Conservation (phyloP, 2,797 vertebrate genomes). For the Cercopithecus petaurista region DNA sequence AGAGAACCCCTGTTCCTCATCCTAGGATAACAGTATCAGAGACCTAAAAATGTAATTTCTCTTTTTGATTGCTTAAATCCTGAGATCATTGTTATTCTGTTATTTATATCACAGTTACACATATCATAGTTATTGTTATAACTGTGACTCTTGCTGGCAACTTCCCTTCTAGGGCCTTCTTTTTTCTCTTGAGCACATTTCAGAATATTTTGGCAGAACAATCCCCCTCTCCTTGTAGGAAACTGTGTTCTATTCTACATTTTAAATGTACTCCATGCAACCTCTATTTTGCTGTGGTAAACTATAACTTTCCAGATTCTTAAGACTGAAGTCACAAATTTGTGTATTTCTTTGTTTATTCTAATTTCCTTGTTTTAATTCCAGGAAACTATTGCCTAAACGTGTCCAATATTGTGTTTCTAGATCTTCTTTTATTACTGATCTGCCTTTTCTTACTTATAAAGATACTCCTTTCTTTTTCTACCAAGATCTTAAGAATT, state of each 20-base stretch:
- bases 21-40: not conserved
- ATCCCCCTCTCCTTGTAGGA: not conserved
- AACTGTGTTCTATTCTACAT: not conserved
- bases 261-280: not conserved
- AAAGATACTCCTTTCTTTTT: not conserved
- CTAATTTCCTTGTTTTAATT: not conserved
- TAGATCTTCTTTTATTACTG: not conserved
- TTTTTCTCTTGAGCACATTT: not conserved
- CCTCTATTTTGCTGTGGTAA: not conserved
- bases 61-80: not conserved
- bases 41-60: not conserved
- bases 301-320: not conserved
- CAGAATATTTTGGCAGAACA: not conserved
- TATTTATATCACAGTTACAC: not conserved
- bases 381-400: not conserved
- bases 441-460: not conserved
- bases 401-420: not conserved
- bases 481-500: conserved; percentile 19
- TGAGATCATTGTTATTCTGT: not conserved
- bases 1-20: not conserved
- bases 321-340: not conserved
- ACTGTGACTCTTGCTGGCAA: not conserved
- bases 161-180: not conserved
- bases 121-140: not conserved
- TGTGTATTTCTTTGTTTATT: not conserved